A percentile compares a stretch with the other conserved stretches of the same genome.
phyloP scores from a whole-genome alignment of 1,140 invertebrate species.

The Physella acuta region DNA sequence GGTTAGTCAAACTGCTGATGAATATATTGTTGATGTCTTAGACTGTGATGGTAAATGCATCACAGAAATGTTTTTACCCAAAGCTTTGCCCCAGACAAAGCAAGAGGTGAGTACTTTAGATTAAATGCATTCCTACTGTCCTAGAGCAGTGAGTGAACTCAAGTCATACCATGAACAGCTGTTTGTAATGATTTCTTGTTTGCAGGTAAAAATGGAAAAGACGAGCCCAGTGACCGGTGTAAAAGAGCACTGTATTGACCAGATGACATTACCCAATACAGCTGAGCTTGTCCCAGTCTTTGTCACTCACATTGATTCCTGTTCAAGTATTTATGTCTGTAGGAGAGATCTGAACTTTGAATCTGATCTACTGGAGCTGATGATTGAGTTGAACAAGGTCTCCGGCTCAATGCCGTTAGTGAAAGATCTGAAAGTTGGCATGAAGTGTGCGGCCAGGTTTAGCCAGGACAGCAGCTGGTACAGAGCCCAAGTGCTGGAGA shows the following conservation, averaged over 20 bases:
- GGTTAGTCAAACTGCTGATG: not conserved
- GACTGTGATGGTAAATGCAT: not conserved
- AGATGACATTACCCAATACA: not conserved
- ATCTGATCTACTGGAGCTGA: not conserved
- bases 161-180: too few relatives aligned
- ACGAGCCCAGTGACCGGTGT: too few relatives aligned
- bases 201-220: too few relatives aligned
- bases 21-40: conserved; percentile 1
- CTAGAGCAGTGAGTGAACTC: too few relatives aligned
- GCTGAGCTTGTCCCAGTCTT: not conserved
- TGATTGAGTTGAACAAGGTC: not conserved
- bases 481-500: conserved; percentile 6
- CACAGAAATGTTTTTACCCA: too few relatives aligned
- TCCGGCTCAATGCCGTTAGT: not conserved
- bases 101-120: too few relatives aligned
- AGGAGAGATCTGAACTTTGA: not conserved
- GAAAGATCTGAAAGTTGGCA: not conserved
- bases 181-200: too few relatives aligned
- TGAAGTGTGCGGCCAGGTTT: not conserved
- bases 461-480: conserved; percentile 1
- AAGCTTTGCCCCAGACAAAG: too few relatives aligned
- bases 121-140: too few relatives aligned
- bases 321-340: not conserved
- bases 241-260: too few relatives aligned
- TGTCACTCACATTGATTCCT: conserved; percentile 11